A percentile compares a stretch with the other conserved stretches of the same genome.
Conservation (phyloP, 2,113 vertebrate genomes). For the Cyanoliseus patagonus region DNA sequence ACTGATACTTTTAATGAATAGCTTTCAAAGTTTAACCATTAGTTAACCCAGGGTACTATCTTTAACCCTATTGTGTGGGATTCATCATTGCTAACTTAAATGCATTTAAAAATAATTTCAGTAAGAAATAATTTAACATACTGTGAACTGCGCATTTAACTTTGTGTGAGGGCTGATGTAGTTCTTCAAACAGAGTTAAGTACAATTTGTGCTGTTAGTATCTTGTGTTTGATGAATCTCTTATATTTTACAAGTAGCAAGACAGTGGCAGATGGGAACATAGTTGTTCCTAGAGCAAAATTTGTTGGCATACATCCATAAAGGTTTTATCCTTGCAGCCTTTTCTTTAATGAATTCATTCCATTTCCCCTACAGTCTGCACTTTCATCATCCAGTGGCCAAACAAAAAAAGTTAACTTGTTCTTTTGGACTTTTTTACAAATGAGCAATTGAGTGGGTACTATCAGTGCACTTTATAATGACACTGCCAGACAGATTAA, state of each 20-base stretch:
- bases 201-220: neutral
- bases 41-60: neutral
- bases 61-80: neutral
- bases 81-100: neutral
- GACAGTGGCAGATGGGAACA: neutral
- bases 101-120: neutral
- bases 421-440: neutral
- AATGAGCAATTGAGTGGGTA: neutral
- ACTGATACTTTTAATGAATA: neutral
- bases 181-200: neutral
- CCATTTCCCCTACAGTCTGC: neutral
- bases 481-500: neutral
- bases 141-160: neutral
- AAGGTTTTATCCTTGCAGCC: neutral
- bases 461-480: neutral
- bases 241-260: neutral
- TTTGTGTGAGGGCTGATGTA: neutral
- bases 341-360: neutral
- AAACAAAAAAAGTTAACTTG: neutral
- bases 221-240: neutral
- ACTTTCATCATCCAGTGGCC: neutral
- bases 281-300: neutral
- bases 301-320: neutral
- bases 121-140: neutral
- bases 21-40: neutral